A percentile compares a stretch with the other conserved stretches of the same genome.
These are phyloP conservation scores for Fragum fragum DNA, from an alignment of 2,888 invertebrate genomes.

Conservation along the genomic window DNA sequence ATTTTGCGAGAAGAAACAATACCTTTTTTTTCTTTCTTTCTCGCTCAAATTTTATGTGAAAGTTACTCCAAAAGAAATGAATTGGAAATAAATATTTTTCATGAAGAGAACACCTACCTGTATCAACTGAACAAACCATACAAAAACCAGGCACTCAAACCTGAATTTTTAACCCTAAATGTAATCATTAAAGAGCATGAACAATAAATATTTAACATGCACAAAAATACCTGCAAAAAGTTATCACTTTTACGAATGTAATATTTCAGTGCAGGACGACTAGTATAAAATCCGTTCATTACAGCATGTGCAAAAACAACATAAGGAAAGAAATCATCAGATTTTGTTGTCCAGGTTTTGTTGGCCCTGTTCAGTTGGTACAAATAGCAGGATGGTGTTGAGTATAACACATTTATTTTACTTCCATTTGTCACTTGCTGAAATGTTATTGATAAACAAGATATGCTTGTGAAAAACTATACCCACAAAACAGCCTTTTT, in stretches of 20 bases:
- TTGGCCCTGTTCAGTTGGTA: conserved; percentile 89
- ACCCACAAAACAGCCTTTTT: too few relatives aligned
- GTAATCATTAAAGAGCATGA: too few relatives aligned
- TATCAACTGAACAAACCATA: conserved; percentile 15
- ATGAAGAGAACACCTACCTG: conserved; percentile 16
- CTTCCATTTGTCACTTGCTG: conserved; percentile 81
- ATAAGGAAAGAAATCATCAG: conserved; percentile 86
- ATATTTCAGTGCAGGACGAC: conserved; percentile 87
- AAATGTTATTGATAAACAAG: too few relatives aligned
- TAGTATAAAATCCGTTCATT: conserved; percentile 94
- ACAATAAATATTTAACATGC: too few relatives aligned
- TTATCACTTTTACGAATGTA: conserved; percentile 86
- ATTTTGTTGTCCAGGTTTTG: conserved; percentile 89
- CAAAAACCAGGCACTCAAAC: conserved; percentile 4
- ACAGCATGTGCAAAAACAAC: conserved; percentile 94
- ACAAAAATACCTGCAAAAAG: conserved; percentile 86
- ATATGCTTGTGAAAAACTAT: too few relatives aligned
- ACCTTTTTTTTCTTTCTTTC: too few relatives aligned
- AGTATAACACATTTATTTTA: conserved; percentile 90
- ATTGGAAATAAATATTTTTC: too few relatives aligned
- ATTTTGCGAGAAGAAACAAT: too few relatives aligned
- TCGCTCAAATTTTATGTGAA: too few relatives aligned
- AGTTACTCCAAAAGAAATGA: too few relatives aligned
- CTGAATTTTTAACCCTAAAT: neutral
- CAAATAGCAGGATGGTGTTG: conserved; percentile 89